These are phyloP conservation scores for Anguilla megastoma DNA, from an alignment of 2,797 vertebrate species.

Conservation along the genomic window DNA sequence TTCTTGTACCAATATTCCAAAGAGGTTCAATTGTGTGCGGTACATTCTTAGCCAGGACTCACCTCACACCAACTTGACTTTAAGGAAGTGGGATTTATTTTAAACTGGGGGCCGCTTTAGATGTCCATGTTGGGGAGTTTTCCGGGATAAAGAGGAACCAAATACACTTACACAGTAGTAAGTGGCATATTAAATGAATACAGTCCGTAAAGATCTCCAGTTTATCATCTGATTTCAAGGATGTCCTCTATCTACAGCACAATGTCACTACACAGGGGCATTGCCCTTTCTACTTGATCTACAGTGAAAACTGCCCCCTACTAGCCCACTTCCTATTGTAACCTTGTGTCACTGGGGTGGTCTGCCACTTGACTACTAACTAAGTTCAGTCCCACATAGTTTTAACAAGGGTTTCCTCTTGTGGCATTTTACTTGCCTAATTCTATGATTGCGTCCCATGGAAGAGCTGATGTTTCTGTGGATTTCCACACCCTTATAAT, in stretches of 20 bases:
- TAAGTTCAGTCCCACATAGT: background rate
- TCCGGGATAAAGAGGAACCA: background rate
- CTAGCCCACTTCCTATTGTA: background rate
- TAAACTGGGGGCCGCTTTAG: background rate
- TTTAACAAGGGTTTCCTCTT: background rate
- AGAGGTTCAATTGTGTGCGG: background rate
- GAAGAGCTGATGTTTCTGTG: background rate
- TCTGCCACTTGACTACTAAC: background rate
- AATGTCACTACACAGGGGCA: background rate
- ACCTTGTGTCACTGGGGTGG: background rate
- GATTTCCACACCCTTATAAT: background rate
- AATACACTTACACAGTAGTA: background rate
- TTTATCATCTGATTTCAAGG: background rate
- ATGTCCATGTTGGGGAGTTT: background rate
- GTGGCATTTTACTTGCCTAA: background rate
- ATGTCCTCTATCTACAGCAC: background rate
- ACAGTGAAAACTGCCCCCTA: background rate
- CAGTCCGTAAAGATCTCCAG: background rate
- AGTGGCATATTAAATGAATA: background rate
- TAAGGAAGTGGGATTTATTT: background rate
- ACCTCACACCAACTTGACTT: background rate
- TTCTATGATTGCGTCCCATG: conserved; percentile 2
- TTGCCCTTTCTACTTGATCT: background rate
- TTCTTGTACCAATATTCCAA: background rate
- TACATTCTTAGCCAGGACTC: background rate